Base-by-base conservation (phyloP, 1,140 invertebrate species). In the roundworm (Caenorhabditis elegans) region DNA sequence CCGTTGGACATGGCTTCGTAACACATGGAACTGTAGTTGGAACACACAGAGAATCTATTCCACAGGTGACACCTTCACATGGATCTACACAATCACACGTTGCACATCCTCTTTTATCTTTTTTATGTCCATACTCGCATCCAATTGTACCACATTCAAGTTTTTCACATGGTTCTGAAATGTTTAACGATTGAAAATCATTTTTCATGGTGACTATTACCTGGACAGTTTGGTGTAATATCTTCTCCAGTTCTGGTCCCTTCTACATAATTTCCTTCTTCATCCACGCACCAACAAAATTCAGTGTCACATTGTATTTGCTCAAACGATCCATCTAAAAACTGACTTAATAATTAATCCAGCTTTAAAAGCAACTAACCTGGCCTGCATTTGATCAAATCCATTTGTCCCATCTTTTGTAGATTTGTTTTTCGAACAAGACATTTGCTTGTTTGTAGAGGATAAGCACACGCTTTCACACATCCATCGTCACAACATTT, bases 401-500 rank as follows among this genome's bases (percentile, higher is more conserved):
- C 83, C 53, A 79, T 78, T 26, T 60, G 76, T 43, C 53, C 82
- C 28, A 85, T 34, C 31, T 84, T 53, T 31, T 80, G 46, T 26
- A 70, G 65, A 79, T 76, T 76, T n/a, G 79, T 87, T 83, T 87
- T 84, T 49, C 87, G 48, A 79, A 87, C 86, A 13, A 88, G 48
- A 60, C 86, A 87, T 15, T 84, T 84, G 15, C 86, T 88, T 1
- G 82, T 88, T 17, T 49, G 28, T n/a, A 87, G 77, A 15, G 86
- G 78, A 76, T 78, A 88, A 19, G 82, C 43, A 77, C 86, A 87
- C 53, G 79, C 85, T 47, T 79, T 83, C 26, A 51, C 82, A 51
- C 86, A 87, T 15, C 87, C 86, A 79, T 87, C 86, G 17, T 79
- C 86, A 60, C 86, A 88, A 76, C 87, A 87, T 70, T 88, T 88